Base-by-base conservation (phyloP, 2,113 vertebrate species). In the Paramormyrops kingsleyae region DNA sequence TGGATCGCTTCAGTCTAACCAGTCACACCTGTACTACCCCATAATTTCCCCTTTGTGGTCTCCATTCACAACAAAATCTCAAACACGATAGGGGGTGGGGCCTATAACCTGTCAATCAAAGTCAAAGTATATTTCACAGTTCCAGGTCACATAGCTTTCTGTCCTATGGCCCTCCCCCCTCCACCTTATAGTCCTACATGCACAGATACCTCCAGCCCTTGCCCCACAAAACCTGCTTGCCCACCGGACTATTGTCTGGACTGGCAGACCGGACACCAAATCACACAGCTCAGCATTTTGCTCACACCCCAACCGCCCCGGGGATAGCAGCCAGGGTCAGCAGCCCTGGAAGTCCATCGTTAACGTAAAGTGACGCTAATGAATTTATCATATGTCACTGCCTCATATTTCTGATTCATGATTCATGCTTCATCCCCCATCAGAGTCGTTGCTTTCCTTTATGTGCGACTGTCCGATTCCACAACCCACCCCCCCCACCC, bases 241-340 rank as follows among this genome's bases (percentile, higher is more conserved):
- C 24, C 56, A n/a, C 24, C 24, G 2, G 52, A 53, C 19, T 53
- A 21, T 17, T 17, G 52, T 5, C 17, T 19, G 52, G 17, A 53
- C 17, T 5, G 52, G 24, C 59, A 66, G 59, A 8, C 59, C n/a
- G 21, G 66, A 74, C 66, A 74, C 56, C 56, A 62, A 62, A n/a
- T 8, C 56, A 62, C 7, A 0, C 21, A 62, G 56, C 24, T 9
- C 7, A 21, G 6, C 21, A 24, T 21, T 6, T 3, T 24, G 56
- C 56, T 21, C 88, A 91, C 93, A 92, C 92, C 91, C 66, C 66
- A 10, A 5, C n/a, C 4, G 39, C 44, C 15, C 39, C 46, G 17
- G 5, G 5, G n/a, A 59, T 27, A 59, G 39, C 42, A 70, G 87
- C 59, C 56, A 47, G 42, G 87, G 87, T 59, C 87, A 31, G 10